phyloP scores from a whole-genome alignment of 2,113 vertebrate genomes.

The Damaliscus lunatus region DNA sequence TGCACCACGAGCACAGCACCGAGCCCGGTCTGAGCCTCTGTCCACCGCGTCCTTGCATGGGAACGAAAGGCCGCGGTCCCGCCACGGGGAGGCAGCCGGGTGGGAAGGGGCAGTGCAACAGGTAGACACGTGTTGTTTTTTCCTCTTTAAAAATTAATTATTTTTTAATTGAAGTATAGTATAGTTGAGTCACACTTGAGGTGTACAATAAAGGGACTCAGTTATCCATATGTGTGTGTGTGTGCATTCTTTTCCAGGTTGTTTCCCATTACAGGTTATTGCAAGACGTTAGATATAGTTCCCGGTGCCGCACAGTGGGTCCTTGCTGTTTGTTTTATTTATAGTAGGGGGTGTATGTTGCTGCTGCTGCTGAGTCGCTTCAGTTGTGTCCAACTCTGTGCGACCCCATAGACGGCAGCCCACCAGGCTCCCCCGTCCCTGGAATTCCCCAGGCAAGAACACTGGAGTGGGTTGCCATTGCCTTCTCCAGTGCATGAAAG shows the following conservation, averaged over 20 bases:
- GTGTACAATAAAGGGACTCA: not conserved
- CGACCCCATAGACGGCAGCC: too few species aligned
- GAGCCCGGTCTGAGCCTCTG: not conserved
- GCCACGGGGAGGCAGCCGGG: rapidly evolving
- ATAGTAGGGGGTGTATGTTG: too few species aligned
- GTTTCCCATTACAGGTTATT: rapidly evolving
- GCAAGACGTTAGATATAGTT: rapidly evolving
- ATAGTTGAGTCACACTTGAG: not conserved
- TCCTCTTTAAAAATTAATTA: not conserved
- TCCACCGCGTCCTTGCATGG: rapidly evolving
- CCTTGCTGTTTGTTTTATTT: not conserved
- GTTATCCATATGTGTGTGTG: not conserved
- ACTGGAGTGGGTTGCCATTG: too few species aligned
- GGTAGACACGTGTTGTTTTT: not conserved
- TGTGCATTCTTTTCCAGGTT: rapidly evolving
- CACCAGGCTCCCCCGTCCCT: too few species aligned
- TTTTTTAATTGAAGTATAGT: not conserved
- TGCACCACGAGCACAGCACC: rapidly evolving
- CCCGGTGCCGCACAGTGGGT: not conserved
- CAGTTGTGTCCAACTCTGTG: too few species aligned
- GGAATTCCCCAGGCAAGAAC: too few species aligned
- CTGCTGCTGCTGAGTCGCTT: too few species aligned
- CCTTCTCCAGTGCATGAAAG: too few species aligned
- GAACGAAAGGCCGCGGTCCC: not conserved
- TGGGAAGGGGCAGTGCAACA: rapidly evolving